Evolutionary conservation across 2,113 vertebrate genomes (phyloP), one percentile per base, ranked within the genome.

Genomic region (Albula glossodonta): DNA sequence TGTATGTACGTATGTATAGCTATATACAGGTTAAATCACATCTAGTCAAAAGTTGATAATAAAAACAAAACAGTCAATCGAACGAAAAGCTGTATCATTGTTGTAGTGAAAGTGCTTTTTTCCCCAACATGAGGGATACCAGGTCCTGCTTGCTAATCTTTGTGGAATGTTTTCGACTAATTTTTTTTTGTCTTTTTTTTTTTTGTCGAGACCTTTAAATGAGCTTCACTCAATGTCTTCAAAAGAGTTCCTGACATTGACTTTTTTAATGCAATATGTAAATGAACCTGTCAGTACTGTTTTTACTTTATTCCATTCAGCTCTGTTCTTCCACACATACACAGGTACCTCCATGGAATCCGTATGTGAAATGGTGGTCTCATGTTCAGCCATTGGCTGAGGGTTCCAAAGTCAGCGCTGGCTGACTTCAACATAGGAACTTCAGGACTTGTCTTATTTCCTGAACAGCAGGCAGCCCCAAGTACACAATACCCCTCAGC

Each of bases 101-200:
- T 92, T 93, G 90, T 92, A 87, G 83, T 90, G 87, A 95, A 93
- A 94, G 96, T 95, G 94, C 93, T 92, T 90, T 92, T 92, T 93
- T 50, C 70, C 41, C 92, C 92, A 93, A 93, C 91, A 92, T 92
- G 92, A 92, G 93, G 93, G 70, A 0, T 91, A 91, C 89, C 89
- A 88, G 83, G 86, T 86, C 87, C 87, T 89, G 50, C 81, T 87
- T 87, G 80, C 81, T 90, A 89, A 82, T 88, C 88, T 88, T 85
- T 88, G 84, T 89, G 89, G 91, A 86, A 89, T 92, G 87, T 89
- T 87, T 87, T 86, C 83, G 41, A 83, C 82, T 84, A 50, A 41
- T 63, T 82, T 11, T 74, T 53, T 57, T 5, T 81, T 83, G n/a
- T n/a, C n/a, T 81, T 66, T 81, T 52, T 81, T 51, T 50, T 85